Percentiles rank a stretch among this genome's conserved stretches.
phyloP scores from a whole-genome alignment of 2,113 vertebrate genomes.

The Mionectes macconnelli region DNA sequence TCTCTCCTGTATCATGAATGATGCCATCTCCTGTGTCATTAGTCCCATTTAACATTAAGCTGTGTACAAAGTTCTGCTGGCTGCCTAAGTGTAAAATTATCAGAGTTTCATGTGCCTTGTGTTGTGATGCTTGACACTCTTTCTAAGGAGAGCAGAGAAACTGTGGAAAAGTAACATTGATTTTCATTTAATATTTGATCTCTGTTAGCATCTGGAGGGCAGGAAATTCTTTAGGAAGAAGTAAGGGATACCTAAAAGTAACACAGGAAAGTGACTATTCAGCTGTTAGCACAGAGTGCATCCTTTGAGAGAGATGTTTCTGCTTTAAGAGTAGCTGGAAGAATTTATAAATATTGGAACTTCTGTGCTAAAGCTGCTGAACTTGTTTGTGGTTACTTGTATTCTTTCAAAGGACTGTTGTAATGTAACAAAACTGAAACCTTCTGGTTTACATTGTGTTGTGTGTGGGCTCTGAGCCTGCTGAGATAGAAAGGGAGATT shows the following conservation, averaged over 20 bases:
- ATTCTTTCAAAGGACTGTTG: neutral
- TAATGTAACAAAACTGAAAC: neutral
- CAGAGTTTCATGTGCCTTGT: neutral
- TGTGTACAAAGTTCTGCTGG: neutral
- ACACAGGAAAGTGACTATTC: neutral
- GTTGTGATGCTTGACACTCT: neutral
- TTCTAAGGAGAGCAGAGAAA: neutral
- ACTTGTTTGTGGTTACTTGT: neutral
- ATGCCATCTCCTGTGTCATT: neutral
- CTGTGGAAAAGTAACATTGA: neutral
- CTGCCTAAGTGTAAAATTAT: neutral
- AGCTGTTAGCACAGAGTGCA: neutral
- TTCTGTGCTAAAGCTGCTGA: neutral
- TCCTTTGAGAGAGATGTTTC: neutral
- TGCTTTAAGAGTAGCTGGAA: neutral
- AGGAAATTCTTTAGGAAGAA: neutral
- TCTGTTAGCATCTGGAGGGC: neutral
- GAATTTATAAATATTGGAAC: neutral
- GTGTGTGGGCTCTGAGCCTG: neutral
- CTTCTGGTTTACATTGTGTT: accelerated
- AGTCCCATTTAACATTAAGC: neutral
- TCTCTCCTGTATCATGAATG: neutral
- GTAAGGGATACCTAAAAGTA: neutral
- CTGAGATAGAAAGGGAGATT: neutral
- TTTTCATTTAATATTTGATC: neutral